These are phyloP conservation scores for Trachemys scripta DNA, from an alignment of 2,113 vertebrate species.

Conservation along the genomic window DNA sequence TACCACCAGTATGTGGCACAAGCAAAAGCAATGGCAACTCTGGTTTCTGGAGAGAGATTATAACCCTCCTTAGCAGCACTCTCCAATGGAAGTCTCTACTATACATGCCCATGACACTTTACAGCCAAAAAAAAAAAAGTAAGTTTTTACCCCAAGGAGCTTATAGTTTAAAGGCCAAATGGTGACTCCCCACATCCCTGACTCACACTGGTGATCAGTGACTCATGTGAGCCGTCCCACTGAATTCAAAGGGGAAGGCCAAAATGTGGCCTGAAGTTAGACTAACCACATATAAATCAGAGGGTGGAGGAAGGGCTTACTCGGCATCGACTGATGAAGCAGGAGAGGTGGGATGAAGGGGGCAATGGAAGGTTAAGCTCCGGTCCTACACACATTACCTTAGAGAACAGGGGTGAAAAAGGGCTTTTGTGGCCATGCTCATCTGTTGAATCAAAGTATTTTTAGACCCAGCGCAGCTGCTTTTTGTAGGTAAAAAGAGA, in stretches of 20 bases:
- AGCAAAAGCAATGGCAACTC: neutral
- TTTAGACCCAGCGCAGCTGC: neutral
- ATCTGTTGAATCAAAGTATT: neutral
- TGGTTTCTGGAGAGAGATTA: neutral
- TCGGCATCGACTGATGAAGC: neutral
- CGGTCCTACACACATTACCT: too few species aligned
- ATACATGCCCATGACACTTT: neutral
- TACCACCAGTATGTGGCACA: neutral
- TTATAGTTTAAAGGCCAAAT: neutral
- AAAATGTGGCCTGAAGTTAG: neutral
- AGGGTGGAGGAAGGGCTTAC: neutral
- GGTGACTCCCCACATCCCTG: rapidly evolving
- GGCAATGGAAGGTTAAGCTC: neutral
- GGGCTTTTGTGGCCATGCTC: neutral
- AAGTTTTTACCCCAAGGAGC: neutral
- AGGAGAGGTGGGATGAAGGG: neutral
- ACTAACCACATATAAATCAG: rapidly evolving
- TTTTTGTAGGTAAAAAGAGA: neutral
- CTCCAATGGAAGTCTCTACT: rapidly evolving
- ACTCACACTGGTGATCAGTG: neutral
- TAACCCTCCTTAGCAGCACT: neutral
- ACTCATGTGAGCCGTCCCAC: neutral
- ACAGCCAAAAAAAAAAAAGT: neutral
- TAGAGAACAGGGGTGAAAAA: neutral
- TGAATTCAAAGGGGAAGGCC: neutral